Conservation (phyloP, 1,140 invertebrate species). For the Aphelenchoides fujianensis region DNA sequence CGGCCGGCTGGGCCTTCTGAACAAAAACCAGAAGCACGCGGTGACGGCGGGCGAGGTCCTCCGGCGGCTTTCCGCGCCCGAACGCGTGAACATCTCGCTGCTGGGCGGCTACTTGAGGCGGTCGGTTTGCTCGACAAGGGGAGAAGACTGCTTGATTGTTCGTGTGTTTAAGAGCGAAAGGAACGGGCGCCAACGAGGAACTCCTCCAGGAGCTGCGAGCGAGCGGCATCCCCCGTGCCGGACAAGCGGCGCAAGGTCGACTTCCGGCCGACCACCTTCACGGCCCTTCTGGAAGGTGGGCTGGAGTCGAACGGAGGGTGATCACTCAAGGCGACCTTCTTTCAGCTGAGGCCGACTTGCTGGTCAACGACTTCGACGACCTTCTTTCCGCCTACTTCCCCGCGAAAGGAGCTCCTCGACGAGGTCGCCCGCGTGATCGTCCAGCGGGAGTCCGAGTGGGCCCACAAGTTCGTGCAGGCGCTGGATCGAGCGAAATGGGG, state of each 20-base stretch:
- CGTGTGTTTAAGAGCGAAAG: conserved; percentile 22
- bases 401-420: neutral
- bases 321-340: neutral
- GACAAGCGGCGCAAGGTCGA: neutral
- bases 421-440: neutral
- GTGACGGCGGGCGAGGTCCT: conserved; percentile 18
- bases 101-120: conserved; percentile 14
- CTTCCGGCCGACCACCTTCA: neutral
- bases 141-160: neutral
- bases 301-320: neutral
- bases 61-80: neutral
- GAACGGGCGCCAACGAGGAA: neutral
- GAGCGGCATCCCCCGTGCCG: neutral
- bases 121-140: neutral
- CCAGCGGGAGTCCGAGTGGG: neutral
- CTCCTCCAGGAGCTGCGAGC: conserved; percentile 2
- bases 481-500: neutral
- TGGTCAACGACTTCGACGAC: conserved; percentile 6
- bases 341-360: neutral
- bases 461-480: neutral
- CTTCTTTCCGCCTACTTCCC: neutral
- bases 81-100: conserved; percentile 15
- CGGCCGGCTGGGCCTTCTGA: conserved; percentile 15
- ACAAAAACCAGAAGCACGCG: conserved; percentile 4
- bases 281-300: neutral